Conservation (phyloP, 2,113 vertebrate genomes). For the Columba janthina region DNA sequence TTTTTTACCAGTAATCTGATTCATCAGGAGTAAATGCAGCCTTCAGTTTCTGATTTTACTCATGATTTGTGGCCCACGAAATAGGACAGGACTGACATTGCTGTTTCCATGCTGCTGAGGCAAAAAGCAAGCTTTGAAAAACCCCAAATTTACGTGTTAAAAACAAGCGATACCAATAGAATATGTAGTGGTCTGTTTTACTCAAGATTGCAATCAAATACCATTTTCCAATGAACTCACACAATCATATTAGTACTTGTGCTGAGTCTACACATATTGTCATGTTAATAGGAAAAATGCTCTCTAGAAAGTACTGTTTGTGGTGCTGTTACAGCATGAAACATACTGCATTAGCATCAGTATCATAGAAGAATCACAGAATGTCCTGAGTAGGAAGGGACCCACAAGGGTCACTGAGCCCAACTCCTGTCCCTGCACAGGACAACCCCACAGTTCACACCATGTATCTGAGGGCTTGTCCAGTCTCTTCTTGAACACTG, state of each 20-base stretch:
- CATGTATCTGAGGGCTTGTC: too few relatives aligned
- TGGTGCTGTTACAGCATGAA: not conserved
- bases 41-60: not conserved
- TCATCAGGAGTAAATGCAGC: not conserved
- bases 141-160: not conserved
- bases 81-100: not conserved
- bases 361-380: too few relatives aligned
- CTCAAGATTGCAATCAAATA: not conserved
- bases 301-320: not conserved
- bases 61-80: not conserved
- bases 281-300: not conserved
- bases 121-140: not conserved
- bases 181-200: not conserved
- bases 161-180: not conserved
- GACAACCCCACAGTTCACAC: too few relatives aligned
- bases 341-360: not conserved
- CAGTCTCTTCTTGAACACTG: too few relatives aligned
- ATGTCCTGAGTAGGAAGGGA: too few relatives aligned
- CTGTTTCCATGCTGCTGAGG: not conserved
- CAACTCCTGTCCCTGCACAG: too few relatives aligned
- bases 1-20: not conserved
- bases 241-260: not conserved
- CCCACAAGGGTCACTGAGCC: too few relatives aligned
- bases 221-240: not conserved
- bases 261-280: not conserved